Base-by-base conservation (phyloP, 1,140 invertebrate genomes). In the Drosophila trapezifrons region DNA sequence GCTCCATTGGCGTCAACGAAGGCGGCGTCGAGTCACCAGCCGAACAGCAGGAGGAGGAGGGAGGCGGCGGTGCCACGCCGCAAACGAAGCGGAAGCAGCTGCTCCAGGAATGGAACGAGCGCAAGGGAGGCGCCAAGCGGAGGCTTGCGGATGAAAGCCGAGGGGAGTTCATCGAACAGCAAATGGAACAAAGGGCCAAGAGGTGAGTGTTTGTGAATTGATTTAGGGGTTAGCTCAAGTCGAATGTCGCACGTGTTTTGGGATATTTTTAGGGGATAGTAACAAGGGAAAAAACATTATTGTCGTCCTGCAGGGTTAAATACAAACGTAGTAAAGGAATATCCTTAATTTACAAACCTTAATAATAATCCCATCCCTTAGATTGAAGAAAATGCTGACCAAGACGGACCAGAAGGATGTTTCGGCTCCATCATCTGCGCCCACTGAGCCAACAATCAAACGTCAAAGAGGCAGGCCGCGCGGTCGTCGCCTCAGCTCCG, bases 1-100 rank as follows among this genome's bases (percentile, higher is more conserved):
- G 94, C 77, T 93, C 92, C 38, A 93, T 95, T 69, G 94, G 94
- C 15, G 83, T 78, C n/a, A 95, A 95, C 92, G 93, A 94, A 18
- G 93, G 93, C 12, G 94, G 94, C 0, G 94, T 93, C 86, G 93
- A 93, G 22, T 51, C 63, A 1, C 22, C 74, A 1, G 54, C 43
- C 1, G 75, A 74, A 27, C 43, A 49, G 13, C 43, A 49, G 13
- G 40, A 37, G 40, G 64, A 27, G 1, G 69, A 66, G 22, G 69
- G 85, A 47, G 67, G 81, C 37, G 85, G 92, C 55, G 87, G 92
- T 22, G 93, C 92, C 62, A 91, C 77, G 59, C 92, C 72, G 3
- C 93, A 93, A 60, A 90, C 85, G 9, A 93, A 93, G 80, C 92
- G 94, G 76, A 93, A 93, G 72, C 77, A 93, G 38, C 65, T 92